phyloP scores from a whole-genome alignment of 2,797 vertebrate genomes.

The Sciaenops ocellatus region DNA sequence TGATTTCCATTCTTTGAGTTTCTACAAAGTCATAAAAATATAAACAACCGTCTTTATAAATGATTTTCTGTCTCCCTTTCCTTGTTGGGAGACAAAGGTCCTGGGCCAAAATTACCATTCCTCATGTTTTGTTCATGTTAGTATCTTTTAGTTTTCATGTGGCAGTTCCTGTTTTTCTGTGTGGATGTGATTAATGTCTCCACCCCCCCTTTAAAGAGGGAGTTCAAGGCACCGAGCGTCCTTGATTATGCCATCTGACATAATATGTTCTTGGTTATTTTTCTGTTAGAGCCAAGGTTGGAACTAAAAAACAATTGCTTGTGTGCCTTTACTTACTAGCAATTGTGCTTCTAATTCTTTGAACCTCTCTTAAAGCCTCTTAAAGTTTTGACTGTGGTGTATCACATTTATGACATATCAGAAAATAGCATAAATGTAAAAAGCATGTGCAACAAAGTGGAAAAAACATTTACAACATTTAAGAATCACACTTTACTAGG shows the following conservation, averaged over 20 bases:
- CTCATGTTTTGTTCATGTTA: not conserved
- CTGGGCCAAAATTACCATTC: not conserved
- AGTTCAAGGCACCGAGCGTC: not conserved
- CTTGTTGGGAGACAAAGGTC: not conserved
- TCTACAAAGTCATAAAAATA: not conserved
- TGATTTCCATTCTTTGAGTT: not conserved
- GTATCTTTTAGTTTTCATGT: not conserved
- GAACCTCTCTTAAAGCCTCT: not conserved
- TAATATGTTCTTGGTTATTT: not conserved
- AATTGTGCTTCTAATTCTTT: no score
- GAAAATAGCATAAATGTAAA: not conserved
- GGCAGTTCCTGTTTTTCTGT: conserved; percentile 7
- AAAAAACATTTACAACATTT: not conserved
- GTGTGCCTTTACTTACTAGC: not conserved
- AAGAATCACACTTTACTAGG: not conserved
- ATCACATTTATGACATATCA: not conserved
- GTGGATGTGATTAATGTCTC: not conserved
- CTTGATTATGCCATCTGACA: not conserved
- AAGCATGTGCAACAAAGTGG: not conserved
- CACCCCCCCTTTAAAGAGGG: not conserved
- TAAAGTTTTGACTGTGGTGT: not conserved
- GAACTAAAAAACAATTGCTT: not conserved
- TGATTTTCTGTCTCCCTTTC: not conserved
- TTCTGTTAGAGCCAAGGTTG: not conserved
- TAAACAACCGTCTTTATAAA: not conserved